Evolutionary conservation across 2,888 invertebrate genomes (phyloP).

Genomic region (Acleris emargana): DNA sequence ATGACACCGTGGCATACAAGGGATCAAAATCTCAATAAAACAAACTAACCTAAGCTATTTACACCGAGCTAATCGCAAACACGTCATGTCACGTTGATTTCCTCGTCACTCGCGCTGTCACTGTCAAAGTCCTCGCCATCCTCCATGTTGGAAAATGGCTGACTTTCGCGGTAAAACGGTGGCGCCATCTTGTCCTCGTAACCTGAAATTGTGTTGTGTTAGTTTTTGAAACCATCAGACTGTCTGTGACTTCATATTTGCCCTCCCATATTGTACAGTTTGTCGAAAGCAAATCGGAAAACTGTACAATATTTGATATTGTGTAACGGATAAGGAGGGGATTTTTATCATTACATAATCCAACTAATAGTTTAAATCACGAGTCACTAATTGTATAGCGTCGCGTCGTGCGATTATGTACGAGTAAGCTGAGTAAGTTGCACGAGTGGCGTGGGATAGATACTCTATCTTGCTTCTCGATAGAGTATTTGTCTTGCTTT

Average conservation of each 20-base stretch:
- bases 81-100: constrained; percentile 94
- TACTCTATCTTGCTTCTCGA: too few species aligned
- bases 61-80: constrained; percentile 50
- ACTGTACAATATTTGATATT: too few species aligned
- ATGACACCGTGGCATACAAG: not conserved
- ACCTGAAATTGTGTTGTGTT: constrained; percentile 34
- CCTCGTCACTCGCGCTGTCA: constrained; percentile 90
- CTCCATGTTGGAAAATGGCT: constrained; percentile 61
- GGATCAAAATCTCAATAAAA: constrained; percentile 9
- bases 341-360: too few species aligned
- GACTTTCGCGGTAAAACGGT: constrained; percentile 59
- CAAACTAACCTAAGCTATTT: constrained; percentile 21
- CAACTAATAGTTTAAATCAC: too few species aligned
- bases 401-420: too few species aligned
- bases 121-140: constrained; percentile 77
- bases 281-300: not conserved
- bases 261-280: too few species aligned
- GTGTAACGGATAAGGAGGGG: too few species aligned
- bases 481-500: too few species aligned
- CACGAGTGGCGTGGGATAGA: too few species aligned
- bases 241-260: too few species aligned
- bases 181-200: constrained; percentile 73
- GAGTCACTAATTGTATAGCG: too few species aligned
- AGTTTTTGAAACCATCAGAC: not conserved
- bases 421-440: too few species aligned